A percentile compares a stretch with the other conserved stretches of the same genome.
phyloP scores from a whole-genome alignment of 2,888 invertebrate species.

The Agrotis ipsilon region DNA sequence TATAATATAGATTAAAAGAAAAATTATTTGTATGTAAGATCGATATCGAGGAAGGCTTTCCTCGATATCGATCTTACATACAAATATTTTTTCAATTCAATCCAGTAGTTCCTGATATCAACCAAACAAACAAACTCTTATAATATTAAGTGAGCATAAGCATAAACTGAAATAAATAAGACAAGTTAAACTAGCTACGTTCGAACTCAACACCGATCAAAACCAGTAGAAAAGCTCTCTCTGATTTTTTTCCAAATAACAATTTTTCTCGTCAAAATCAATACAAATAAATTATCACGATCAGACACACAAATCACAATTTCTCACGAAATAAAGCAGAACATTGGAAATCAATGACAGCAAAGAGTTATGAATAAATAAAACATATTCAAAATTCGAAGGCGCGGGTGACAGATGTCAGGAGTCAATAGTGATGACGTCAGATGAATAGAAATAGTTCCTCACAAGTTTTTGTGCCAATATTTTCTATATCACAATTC shows the following conservation, averaged over 20 bases:
- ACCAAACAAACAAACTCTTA: too few species aligned
- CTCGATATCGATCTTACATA: too few species aligned
- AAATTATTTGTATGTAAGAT: too few species aligned
- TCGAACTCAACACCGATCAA: neutral
- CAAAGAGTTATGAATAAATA: conserved; percentile 53
- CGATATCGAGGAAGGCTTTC: too few species aligned
- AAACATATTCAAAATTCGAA: conserved; percentile 52
- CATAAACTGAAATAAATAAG: too few species aligned
- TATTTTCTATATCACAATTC: conserved; percentile 20
- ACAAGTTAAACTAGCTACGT: too few species aligned
- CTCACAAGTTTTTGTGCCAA: conserved; percentile 46
- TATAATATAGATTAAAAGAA: too few species aligned
- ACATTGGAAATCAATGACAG: conserved; percentile 29
- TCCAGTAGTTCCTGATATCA: too few species aligned
- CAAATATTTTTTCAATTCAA: too few species aligned
- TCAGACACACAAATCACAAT: neutral
- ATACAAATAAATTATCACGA: neutral
- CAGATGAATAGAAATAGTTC: conserved; percentile 62
- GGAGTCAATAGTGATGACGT: conserved; percentile 57
- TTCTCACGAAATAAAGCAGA: conserved; percentile 2
- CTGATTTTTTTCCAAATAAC: neutral
- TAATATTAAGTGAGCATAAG: too few species aligned
- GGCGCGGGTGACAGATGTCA: conserved; percentile 59
- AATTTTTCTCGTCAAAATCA: neutral
- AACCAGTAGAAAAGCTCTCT: neutral